Conservation (phyloP, 2,797 vertebrate species). For the Dendrocincla fuliginosa region DNA sequence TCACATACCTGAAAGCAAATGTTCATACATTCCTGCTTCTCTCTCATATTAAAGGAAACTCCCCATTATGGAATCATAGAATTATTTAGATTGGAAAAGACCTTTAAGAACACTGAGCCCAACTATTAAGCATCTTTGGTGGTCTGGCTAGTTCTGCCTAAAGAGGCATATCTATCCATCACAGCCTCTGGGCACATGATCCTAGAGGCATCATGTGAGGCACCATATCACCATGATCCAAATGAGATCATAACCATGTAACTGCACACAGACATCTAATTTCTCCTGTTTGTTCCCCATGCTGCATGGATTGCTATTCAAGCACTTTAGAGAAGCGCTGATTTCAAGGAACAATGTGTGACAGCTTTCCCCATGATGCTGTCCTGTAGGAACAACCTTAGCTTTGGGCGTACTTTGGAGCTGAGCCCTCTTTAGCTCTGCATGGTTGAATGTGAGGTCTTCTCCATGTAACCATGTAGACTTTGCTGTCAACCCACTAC, state of each 20-base stretch:
- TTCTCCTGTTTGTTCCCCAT: background rate
- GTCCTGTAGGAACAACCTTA: too few species aligned
- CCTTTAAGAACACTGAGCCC: background rate
- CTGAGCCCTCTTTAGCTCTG: background rate
- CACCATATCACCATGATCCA: background rate
- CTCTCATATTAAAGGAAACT: background rate
- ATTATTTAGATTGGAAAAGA: background rate
- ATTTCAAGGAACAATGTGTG: background rate
- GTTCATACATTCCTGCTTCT: background rate
- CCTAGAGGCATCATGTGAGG: background rate
- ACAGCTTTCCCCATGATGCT: background rate
- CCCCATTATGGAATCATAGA: background rate
- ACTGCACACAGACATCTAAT: background rate
- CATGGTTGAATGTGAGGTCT: background rate
- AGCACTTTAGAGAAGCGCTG: background rate
- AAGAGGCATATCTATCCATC: background rate
- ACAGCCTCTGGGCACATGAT: background rate
- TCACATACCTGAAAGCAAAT: background rate
- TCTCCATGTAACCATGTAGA: background rate
- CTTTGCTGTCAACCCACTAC: background rate
- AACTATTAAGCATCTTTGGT: background rate
- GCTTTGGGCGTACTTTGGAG: too few species aligned
- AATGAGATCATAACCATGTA: background rate
- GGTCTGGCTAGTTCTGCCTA: background rate
- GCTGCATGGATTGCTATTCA: background rate